These are phyloP conservation scores for Siphlonurus alternatus DNA, from an alignment of 2,888 invertebrate species.

Conservation along the genomic window DNA sequence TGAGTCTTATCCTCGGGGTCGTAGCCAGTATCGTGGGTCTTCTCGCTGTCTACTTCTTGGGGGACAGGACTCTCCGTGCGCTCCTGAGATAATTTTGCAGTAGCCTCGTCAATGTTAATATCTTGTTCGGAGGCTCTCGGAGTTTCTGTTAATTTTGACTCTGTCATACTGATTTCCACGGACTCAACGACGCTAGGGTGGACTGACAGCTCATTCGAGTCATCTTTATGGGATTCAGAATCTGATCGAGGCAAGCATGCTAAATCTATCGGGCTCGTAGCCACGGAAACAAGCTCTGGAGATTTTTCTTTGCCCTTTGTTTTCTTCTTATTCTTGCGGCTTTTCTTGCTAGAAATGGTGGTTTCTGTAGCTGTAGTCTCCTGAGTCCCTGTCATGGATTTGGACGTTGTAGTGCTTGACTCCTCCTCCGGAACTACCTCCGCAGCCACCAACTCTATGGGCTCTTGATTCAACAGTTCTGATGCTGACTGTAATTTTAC, in stretches of 20 bases:
- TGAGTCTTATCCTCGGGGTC: slow-evolving; percentile 50
- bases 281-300: not conserved
- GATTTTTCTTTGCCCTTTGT: not conserved
- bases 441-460: no score
- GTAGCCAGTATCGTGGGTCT: slow-evolving; percentile 45
- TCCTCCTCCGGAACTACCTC: no score
- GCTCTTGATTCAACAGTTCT: no score
- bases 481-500: no score
- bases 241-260: not conserved
- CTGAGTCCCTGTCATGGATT: no score
- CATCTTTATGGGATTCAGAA: not conserved
- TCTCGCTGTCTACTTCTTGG: slow-evolving; percentile 20
- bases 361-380: no score
- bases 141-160: not conserved
- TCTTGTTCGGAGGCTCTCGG: not conserved
- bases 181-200: not conserved
- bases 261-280: not conserved
- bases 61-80: not conserved
- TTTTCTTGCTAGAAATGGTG: not conserved
- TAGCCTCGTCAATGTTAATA: not conserved
- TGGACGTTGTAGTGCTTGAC: no score
- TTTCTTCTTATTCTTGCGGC: not conserved
- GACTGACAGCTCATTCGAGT: not conserved
- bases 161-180: not conserved
- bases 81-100: no score